A percentile compares a stretch with the other conserved stretches of the same genome.
phyloP scores from a whole-genome alignment of 2,797 vertebrate species.

The Scyliorhinus canicula region DNA sequence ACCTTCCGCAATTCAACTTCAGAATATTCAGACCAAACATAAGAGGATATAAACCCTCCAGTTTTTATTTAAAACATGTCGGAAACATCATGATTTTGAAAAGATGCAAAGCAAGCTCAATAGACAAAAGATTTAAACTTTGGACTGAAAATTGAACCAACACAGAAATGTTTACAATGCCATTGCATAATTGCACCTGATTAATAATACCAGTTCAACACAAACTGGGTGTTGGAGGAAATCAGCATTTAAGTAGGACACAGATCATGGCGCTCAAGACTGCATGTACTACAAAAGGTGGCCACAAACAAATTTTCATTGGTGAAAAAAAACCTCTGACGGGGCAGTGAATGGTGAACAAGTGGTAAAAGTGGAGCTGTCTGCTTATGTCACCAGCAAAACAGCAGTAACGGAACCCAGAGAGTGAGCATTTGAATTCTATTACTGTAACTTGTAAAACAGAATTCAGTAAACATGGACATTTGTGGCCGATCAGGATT shows the following conservation, averaged over 20 bases:
- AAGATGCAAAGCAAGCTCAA: neutral
- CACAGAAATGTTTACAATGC: neutral
- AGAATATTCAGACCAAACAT: conserved; percentile 5
- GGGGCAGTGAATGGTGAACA: neutral
- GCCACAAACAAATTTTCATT: neutral
- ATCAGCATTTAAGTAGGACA: neutral
- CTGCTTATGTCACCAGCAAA: neutral
- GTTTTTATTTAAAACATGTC: neutral
- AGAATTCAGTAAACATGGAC: neutral
- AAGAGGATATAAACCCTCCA: neutral
- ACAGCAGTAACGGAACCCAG: neutral
- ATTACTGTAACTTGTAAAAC: neutral
- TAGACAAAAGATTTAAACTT: neutral
- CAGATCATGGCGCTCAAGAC: neutral
- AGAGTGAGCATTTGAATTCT: neutral
- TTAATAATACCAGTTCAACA: neutral
- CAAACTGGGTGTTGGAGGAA: neutral
- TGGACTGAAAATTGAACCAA: neutral
- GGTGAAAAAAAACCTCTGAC: neutral
- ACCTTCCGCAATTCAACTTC: neutral
- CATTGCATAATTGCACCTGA: neutral
- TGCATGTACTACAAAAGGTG: neutral
- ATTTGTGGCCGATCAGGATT: neutral
- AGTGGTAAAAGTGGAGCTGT: neutral
- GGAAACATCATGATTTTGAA: neutral